Base-by-base conservation (phyloP, 2,888 invertebrate genomes). In the Elegia similella region DNA sequence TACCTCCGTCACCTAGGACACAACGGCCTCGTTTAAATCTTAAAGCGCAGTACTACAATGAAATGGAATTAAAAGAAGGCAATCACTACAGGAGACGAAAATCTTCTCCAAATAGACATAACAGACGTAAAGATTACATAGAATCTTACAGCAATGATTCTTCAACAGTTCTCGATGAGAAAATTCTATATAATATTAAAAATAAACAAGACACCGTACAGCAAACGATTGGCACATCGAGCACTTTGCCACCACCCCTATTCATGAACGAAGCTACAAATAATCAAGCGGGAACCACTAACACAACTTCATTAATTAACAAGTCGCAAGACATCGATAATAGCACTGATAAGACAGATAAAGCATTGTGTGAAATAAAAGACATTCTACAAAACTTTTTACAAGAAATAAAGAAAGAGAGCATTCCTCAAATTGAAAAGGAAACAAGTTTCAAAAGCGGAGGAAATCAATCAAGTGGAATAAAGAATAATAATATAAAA, bases 291-390 rank as follows among this genome's bases (percentile, higher is more conserved):
- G 16, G 34, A 38, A 16, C 10, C 17, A n/a, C 34, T 53, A 77
- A 83, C 52, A 73, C 70, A 16, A 62, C 38, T 10, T 50, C 72
- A 10, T 58, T 78, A n/a, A 82, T 34, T 12, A 50, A 81, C 57
- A 80, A 80, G 67, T 77, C 76, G 7, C 78, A 80, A 62, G 77
- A 80, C 47, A 75, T 73, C 0, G 75, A 77, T 42, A 60, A 64
- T 30, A 69, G 70, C 42, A 64, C 59, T 34, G 82, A 86, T 47
- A 86, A 82, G 75, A 86, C 88, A 6, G 88, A 88, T 57, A 84
- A 81, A 72, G 80, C 88, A 1, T 67, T 90, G n/a, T 75, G 69
- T 59, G 90, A 90, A 83, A 89, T 90, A 53, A 90, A 90, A 72
- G 80, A 86, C 56, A 84, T 89, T 52, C 71, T 90, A 10, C 86